Evolutionary conservation across 2,888 invertebrate genomes (phyloP).

Genomic region (Drosophila yooni): DNA sequence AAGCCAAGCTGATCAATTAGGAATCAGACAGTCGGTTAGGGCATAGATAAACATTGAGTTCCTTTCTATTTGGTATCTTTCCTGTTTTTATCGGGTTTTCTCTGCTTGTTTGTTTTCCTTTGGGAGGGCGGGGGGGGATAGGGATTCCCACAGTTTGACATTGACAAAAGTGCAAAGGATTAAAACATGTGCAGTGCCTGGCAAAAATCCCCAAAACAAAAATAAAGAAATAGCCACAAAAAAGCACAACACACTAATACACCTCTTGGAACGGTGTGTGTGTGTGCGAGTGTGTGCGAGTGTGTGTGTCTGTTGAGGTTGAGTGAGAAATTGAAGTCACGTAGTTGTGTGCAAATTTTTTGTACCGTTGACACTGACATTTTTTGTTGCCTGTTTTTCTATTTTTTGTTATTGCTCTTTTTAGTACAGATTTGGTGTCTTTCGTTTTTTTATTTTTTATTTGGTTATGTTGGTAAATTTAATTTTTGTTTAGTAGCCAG

Average conservation of each 20-base stretch:
- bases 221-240: conserved; percentile 12
- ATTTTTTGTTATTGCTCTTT: conserved; percentile 5
- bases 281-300: not conserved
- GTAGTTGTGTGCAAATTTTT: conserved; percentile 72
- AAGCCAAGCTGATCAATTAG: conserved; percentile 2
- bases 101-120: conserved; percentile 1
- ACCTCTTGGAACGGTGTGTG: not conserved
- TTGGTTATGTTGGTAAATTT: conserved; percentile 75
- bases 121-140: too few relatives aligned
- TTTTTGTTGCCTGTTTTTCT: conserved; percentile 8
- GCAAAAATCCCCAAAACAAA: conserved; percentile 14
- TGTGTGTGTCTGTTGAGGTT: conserved; percentile 31
- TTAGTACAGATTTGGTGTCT: conserved; percentile 13
- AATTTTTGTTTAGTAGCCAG: conserved; percentile 72
- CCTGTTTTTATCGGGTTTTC: conserved; percentile 36
- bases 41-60: conserved; percentile 36
- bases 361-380: conserved; percentile 55
- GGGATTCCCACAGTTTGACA: conserved; percentile 56
- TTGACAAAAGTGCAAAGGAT: conserved; percentile 79
- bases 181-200: conserved; percentile 66
- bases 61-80: conserved; percentile 17
- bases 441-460: conserved; percentile 44
- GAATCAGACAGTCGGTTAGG: conserved; percentile 23
- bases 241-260: conserved; percentile 28
- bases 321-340: conserved; percentile 76